These are phyloP conservation scores for Entomyzon cyanotis DNA, from an alignment of 2,113 vertebrate species.

Conservation along the genomic window DNA sequence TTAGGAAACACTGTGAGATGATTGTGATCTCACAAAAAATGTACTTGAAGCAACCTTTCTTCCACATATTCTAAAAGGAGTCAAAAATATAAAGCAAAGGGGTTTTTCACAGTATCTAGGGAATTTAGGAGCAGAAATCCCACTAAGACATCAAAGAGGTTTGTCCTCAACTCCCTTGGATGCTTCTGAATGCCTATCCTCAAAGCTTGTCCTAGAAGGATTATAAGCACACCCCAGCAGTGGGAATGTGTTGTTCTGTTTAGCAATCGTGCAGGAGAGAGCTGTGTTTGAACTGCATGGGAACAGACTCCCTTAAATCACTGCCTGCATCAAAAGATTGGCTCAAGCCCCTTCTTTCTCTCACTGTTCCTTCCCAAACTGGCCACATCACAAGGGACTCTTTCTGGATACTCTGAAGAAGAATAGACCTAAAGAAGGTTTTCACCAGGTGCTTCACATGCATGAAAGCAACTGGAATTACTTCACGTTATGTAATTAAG, in stretches of 20 bases:
- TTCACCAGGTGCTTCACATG: background rate
- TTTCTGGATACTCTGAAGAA: background rate
- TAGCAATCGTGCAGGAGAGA: background rate
- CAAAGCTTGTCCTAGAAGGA: background rate
- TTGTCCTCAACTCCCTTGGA: background rate
- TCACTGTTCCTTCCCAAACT: background rate
- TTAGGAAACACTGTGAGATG: background rate
- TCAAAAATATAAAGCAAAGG: background rate
- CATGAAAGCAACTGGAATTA: background rate
- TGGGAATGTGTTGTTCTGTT: background rate
- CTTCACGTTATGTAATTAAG: background rate
- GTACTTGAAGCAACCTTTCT: background rate
- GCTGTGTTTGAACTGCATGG: background rate
- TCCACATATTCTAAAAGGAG: background rate
- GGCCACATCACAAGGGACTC: accelerated
- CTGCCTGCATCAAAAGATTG: background rate
- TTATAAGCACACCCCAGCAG: background rate
- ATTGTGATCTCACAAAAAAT: background rate
- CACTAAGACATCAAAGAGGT: background rate
- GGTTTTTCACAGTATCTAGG: background rate
- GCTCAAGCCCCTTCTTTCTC: background rate
- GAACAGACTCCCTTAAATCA: background rate
- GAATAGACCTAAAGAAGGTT: background rate
- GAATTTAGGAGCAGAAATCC: background rate
- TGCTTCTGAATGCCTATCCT: background rate